phyloP scores from a whole-genome alignment of 2,888 invertebrate species.

The Criorhina ranunculi region DNA sequence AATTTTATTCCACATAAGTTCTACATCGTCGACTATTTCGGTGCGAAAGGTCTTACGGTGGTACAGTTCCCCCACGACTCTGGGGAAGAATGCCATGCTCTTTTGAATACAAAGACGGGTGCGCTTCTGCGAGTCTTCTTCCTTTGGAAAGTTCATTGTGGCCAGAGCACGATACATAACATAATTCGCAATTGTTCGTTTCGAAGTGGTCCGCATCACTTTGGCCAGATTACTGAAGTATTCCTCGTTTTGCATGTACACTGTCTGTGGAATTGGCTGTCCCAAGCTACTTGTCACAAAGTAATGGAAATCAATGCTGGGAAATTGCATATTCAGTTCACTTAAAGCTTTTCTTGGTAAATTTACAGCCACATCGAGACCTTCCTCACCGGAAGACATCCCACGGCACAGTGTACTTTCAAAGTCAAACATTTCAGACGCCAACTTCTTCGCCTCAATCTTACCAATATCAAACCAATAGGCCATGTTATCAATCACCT shows the following conservation, averaged over 20 bases:
- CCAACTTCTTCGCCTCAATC: constrained; percentile 74
- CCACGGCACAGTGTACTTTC: constrained; percentile 80
- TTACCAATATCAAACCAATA: constrained; percentile 80
- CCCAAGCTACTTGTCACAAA: constrained; percentile 79
- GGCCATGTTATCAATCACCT: constrained; percentile 79
- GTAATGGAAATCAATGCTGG: constrained; percentile 78
- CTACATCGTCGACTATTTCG: constrained; percentile 79
- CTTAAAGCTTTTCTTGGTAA: constrained; percentile 74
- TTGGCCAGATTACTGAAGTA: constrained; percentile 80
- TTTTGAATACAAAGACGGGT: constrained; percentile 77
- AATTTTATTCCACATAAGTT: constrained; percentile 80
- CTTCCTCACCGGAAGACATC: constrained; percentile 29
- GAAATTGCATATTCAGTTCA: constrained; percentile 78
- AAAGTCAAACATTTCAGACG: constrained; percentile 80
- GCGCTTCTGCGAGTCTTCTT: constrained; percentile 58
- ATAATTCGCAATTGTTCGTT: constrained; percentile 81
- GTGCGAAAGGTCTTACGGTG: constrained; percentile 77
- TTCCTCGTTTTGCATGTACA: constrained; percentile 78
- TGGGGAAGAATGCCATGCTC: constrained; percentile 80
- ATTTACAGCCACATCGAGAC: neutral
- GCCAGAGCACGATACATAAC: constrained; percentile 80
- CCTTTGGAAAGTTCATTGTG: constrained; percentile 78
- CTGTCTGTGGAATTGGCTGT: constrained; percentile 73
- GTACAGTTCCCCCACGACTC: constrained; percentile 82
- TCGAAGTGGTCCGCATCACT: constrained; percentile 78